These are phyloP conservation scores for Ciconia stormi DNA, from an alignment of 2,113 vertebrate genomes.

Conservation along the genomic window DNA sequence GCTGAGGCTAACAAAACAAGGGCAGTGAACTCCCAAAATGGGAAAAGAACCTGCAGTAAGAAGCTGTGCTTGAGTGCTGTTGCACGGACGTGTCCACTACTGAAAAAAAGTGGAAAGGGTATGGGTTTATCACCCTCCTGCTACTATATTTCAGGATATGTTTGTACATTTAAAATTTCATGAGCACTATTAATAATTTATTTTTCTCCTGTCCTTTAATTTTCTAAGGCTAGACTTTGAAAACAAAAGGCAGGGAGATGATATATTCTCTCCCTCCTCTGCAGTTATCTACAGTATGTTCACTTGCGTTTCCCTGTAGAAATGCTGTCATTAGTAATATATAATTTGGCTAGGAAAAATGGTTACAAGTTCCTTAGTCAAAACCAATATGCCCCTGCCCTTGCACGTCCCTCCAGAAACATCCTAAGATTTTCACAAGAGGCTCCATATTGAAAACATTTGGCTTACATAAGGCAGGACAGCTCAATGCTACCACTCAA, in stretches of 20 bases:
- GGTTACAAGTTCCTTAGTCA: conserved; percentile 2
- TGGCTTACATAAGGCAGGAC: neutral
- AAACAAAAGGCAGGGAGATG: conserved; percentile 9
- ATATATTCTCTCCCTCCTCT: neutral
- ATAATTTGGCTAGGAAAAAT: conserved; percentile 22
- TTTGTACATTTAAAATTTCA: conserved; percentile 63
- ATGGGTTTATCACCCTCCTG: conserved; percentile 46
- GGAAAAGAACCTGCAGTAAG: conserved; percentile 66
- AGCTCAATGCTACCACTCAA: neutral
- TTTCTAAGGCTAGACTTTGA: conserved; percentile 52
- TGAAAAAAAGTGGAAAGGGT: neutral
- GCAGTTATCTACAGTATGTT: neutral
- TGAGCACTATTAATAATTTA: conserved; percentile 51
- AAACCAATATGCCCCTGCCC: neutral
- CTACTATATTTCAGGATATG: conserved; percentile 48
- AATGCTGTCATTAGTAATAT: conserved; percentile 23
- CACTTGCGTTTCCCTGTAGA: neutral
- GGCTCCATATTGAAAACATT: neutral
- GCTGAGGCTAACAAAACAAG: conserved; percentile 78
- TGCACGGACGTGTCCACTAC: conserved; percentile 12
- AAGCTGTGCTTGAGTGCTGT: conserved; percentile 43
- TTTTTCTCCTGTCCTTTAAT: conserved; percentile 55
- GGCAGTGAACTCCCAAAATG: conserved; percentile 68
- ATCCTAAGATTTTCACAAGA: neutral
- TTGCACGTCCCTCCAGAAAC: neutral